Evolutionary conservation across 1,140 invertebrate genomes (phyloP).

Genomic region (Chlorops oryzae): DNA sequence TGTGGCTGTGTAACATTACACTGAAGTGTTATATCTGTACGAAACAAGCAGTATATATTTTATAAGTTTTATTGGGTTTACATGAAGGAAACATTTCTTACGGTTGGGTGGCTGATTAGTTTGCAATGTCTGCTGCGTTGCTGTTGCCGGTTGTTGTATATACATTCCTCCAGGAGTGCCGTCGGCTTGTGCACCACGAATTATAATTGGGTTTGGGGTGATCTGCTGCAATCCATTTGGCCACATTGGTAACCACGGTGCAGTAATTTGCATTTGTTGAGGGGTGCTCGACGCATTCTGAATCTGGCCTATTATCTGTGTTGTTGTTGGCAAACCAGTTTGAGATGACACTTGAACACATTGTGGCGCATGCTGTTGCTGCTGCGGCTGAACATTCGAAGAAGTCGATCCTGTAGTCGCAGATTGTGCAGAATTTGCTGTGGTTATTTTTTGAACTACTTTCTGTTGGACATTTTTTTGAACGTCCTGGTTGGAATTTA

Average conservation of each 20-base stretch:
- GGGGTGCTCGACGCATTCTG: slow-evolving; percentile 56
- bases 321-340: slow-evolving; percentile 55
- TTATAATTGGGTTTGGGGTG: slow-evolving; percentile 75
- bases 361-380: slow-evolving; percentile 52
- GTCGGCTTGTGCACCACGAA: slow-evolving; percentile 71
- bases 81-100: slow-evolving; percentile 25
- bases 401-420: slow-evolving; percentile 18
- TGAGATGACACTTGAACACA: slow-evolving; percentile 63
- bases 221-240: slow-evolving; percentile 60
- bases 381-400: slow-evolving; percentile 35
- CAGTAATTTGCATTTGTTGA: slow-evolving; percentile 57
- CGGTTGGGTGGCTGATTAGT: slow-evolving; percentile 41
- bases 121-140: slow-evolving; percentile 41
- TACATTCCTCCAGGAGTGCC: slow-evolving; percentile 64
- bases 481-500: slow-evolving; percentile 15
- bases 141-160: slow-evolving; percentile 78
- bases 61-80: not conserved
- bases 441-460: slow-evolving; percentile 53
- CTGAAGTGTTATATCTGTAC: slow-evolving; percentile 40
- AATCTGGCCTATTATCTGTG: slow-evolving; percentile 60
- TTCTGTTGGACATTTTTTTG: slow-evolving; percentile 52
- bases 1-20: slow-evolving; percentile 44
- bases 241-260: slow-evolving; percentile 61
- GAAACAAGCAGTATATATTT: not conserved
- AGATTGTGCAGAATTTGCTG: slow-evolving; percentile 42